Percentiles rank a stretch among this genome's conserved stretches.
These are phyloP conservation scores for Podarcis lilfordi DNA, from an alignment of 2,797 vertebrate species.

Conservation along the genomic window DNA sequence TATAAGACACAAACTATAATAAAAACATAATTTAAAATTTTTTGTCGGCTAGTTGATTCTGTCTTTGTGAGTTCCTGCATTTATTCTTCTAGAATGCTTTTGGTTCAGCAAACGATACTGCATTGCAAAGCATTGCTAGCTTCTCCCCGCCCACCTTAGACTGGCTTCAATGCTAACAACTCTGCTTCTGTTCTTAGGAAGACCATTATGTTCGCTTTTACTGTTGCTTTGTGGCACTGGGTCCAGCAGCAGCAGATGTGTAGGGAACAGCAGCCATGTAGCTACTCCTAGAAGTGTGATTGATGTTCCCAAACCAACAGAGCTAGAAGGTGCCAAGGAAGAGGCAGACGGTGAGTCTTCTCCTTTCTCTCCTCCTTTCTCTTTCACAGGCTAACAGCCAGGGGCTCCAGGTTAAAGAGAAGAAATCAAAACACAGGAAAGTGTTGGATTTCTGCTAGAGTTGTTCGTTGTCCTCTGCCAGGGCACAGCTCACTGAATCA, in stretches of 20 bases:
- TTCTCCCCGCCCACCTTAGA: neutral
- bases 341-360: neutral
- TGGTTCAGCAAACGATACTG: neutral
- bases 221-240: neutral
- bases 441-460: neutral
- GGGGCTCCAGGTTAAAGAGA: neutral
- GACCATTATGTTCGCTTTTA: constrained; percentile 28
- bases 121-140: neutral
- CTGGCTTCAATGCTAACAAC: neutral
- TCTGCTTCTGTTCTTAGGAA: constrained; percentile 26
- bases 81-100: neutral
- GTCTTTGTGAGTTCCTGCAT: neutral
- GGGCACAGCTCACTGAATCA: neutral
- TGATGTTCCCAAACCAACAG: constrained; percentile 35
- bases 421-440: neutral
- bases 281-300: constrained; percentile 4
- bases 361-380: neutral
- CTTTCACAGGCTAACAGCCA: neutral
- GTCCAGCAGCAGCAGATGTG: constrained; percentile 33
- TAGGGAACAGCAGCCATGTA: constrained; percentile 16
- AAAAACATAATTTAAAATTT: too few species aligned
- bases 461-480: neutral
- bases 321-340: neutral
- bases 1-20: too few species aligned
- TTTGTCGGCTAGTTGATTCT: neutral